phyloP scores from a whole-genome alignment of 2,797 vertebrate genomes.

The Sebastes aleutianus region DNA sequence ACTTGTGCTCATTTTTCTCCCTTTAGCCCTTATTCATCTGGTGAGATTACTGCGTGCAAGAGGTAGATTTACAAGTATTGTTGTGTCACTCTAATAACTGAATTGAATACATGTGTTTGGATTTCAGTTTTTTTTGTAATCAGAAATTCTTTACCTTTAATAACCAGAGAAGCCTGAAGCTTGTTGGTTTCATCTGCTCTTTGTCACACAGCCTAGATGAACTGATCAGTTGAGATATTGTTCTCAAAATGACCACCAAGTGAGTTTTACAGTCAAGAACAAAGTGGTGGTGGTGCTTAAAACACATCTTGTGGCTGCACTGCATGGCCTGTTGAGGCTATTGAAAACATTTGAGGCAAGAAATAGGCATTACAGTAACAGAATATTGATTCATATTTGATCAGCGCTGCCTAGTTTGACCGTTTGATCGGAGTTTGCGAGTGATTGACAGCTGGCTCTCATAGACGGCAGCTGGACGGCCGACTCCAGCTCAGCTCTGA shows the following conservation, averaged over 20 bases:
- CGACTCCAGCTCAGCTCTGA: too few species aligned
- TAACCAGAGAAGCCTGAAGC: neutral
- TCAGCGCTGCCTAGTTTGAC: too few species aligned
- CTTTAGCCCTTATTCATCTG: neutral
- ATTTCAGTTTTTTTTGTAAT: neutral
- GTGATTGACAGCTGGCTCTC: too few species aligned
- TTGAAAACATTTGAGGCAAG: too few species aligned
- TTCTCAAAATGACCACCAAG: neutral
- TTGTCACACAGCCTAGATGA: neutral
- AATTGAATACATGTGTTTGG: neutral
- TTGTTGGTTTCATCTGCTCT: neutral
- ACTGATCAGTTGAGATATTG: neutral
- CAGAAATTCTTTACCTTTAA: neutral
- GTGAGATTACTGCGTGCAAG: neutral
- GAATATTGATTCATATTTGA: too few species aligned
- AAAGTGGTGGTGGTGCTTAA: too few species aligned
- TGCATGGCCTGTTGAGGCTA: too few species aligned
- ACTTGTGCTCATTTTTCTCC: neutral
- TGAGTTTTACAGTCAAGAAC: too few species aligned
- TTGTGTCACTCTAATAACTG: neutral
- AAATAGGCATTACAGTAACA: too few species aligned
- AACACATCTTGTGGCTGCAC: too few species aligned
- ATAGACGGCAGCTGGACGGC: too few species aligned
- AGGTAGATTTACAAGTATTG: neutral
- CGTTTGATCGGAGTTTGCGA: too few species aligned